Evolutionary conservation across 2,113 vertebrate species (phyloP).

Genomic region (Ammospiza nelsoni): DNA sequence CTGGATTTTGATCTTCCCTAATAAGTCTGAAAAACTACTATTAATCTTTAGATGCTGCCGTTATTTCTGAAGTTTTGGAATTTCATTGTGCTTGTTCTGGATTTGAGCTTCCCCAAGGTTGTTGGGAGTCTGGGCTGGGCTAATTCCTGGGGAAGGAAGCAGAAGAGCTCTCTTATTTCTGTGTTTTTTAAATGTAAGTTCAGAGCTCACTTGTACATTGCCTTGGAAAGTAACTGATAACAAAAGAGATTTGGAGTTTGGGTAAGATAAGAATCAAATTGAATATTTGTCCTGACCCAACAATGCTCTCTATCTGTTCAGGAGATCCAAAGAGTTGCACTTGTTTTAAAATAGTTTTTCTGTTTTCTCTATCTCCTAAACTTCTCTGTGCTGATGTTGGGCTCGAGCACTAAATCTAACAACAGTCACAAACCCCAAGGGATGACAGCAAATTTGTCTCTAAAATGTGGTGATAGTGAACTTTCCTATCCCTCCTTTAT

Average conservation of each 20-base stretch:
- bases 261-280: slow-evolving; percentile 48
- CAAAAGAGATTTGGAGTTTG: slow-evolving; percentile 10
- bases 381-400: not conserved
- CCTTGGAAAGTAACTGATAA: slow-evolving; percentile 2
- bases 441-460: not conserved
- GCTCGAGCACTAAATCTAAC: not conserved
- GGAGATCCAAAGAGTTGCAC: not conserved
- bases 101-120: not conserved
- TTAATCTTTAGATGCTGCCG: not conserved
- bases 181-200: not conserved
- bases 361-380: not conserved
- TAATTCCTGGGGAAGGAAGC: not conserved
- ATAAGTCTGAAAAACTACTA: not conserved
- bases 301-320: not conserved
- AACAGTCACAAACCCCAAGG: not conserved
- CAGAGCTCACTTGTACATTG: not conserved
- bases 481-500: not conserved
- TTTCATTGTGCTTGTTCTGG: not conserved
- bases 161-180: not conserved
- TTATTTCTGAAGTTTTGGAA: not conserved
- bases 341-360: slow-evolving; percentile 11
- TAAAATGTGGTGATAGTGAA: not conserved
- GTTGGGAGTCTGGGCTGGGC: not conserved
- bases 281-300: slow-evolving; percentile 32
- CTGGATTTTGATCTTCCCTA: not conserved